A percentile compares a stretch with the other conserved stretches of the same genome.
Evolutionary conservation across 2,113 vertebrate species (phyloP).

Genomic region (Ophthalmolycus amberensis): DNA sequence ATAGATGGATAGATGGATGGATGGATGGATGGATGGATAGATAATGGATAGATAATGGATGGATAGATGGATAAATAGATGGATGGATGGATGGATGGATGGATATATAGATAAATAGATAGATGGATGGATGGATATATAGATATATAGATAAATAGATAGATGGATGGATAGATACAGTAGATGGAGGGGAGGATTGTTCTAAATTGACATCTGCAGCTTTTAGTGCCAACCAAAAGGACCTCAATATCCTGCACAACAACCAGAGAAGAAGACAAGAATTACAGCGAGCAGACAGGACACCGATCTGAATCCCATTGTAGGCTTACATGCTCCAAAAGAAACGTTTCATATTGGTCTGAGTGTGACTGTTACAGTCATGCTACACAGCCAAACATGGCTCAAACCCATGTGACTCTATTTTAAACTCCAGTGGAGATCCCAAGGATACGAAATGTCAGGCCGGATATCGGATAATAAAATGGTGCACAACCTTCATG

Average conservation of each 20-base stretch:
- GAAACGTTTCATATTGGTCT: not conserved
- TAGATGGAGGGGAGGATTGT: slow-evolving; percentile 50
- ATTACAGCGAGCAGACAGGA: not conserved
- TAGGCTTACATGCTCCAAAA: not conserved
- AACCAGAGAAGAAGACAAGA: not conserved
- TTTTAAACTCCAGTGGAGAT: not conserved
- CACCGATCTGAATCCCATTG: not conserved
- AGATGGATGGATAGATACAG: slow-evolving; percentile 8
- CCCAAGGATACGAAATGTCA: not conserved
- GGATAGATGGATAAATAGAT: slow-evolving; percentile 13
- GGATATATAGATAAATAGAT: slow-evolving; percentile 29
- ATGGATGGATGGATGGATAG: slow-evolving; percentile 38
- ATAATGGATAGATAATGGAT: slow-evolving; percentile 62
- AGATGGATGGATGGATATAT: slow-evolving; percentile 4
- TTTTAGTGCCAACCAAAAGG: slow-evolving; percentile 80
- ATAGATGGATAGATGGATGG: slow-evolving; percentile 1
- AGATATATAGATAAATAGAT: slow-evolving; percentile 14
- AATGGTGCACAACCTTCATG: not conserved
- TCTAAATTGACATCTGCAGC: slow-evolving; percentile 70
- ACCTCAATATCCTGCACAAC: slow-evolving; percentile 40
- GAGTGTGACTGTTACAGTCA: not conserved
- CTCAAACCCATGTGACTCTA: not conserved
- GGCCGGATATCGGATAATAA: not conserved
- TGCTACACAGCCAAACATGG: not conserved
- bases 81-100: slow-evolving; percentile 28